Percentiles rank a stretch among this genome's conserved stretches.
Evolutionary conservation across 2,797 vertebrate genomes (phyloP).

Genomic region (Eleutherodactylus coqui): DNA sequence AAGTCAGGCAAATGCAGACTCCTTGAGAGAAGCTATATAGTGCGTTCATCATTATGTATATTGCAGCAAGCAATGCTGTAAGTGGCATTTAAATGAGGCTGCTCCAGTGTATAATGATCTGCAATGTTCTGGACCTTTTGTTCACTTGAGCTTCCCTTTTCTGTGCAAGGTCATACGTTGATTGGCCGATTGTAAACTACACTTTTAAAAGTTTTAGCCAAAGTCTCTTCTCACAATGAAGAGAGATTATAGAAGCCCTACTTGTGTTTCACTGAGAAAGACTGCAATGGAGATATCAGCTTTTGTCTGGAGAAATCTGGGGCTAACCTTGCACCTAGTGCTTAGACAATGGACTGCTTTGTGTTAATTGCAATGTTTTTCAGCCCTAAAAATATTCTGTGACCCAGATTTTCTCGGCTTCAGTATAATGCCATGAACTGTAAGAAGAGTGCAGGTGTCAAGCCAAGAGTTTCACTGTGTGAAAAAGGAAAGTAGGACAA

Average conservation of each 20-base stretch:
- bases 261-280: conserved; percentile 46
- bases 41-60: conserved; percentile 30
- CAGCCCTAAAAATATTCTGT: conserved; percentile 20
- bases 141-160: conserved; percentile 44
- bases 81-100: conserved; percentile 40
- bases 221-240: conserved; percentile 25
- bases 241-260: conserved; percentile 48
- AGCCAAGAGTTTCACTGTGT: background rate
- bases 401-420: conserved; percentile 39
- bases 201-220: conserved; percentile 45
- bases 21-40: conserved; percentile 5
- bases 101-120: conserved; percentile 44
- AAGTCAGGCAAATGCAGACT: conserved; percentile 9
- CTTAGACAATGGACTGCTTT: conserved; percentile 27
- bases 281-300: conserved; percentile 32
- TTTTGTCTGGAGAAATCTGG: conserved; percentile 41
- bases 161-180: conserved; percentile 35
- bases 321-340: conserved; percentile 23
- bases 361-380: conserved; percentile 21
- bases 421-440: background rate
- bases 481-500: background rate
- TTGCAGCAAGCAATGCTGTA: conserved; percentile 11
- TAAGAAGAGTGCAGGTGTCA: background rate
- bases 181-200: conserved; percentile 49
- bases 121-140: background rate